These are phyloP conservation scores for Oreochromis niloticus DNA, from an alignment of 2,113 vertebrate genomes.

Conservation along the genomic window DNA sequence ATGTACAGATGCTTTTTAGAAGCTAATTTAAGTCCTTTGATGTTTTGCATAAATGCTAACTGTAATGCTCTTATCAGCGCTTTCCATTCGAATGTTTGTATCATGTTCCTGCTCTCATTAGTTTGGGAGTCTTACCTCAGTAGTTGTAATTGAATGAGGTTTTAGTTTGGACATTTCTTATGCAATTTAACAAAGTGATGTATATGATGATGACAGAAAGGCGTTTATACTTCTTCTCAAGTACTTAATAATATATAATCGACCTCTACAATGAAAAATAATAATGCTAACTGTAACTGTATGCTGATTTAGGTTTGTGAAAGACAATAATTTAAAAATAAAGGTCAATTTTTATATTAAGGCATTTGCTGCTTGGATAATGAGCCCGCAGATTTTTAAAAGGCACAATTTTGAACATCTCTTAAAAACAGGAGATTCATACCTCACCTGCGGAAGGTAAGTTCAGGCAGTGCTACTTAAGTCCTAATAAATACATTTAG, in stretches of 20 bases:
- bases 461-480: neutral
- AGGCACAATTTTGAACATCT: neutral
- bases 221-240: slow-evolving; percentile 59
- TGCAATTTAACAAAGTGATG: slow-evolving; percentile 52
- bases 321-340: slow-evolving; percentile 73
- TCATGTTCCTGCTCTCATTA: slow-evolving; percentile 51
- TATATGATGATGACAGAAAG: slow-evolving; percentile 56
- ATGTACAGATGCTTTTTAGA: slow-evolving; percentile 69
- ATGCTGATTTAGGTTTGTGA: slow-evolving; percentile 75
- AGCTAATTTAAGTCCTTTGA: slow-evolving; percentile 73
- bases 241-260: slow-evolving; percentile 72
- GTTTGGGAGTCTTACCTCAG: slow-evolving; percentile 74
- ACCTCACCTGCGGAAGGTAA: neutral
- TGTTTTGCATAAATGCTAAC: slow-evolving; percentile 65
- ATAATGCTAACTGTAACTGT: slow-evolving; percentile 69
- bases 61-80: slow-evolving; percentile 63
- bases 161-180: slow-evolving; percentile 60
- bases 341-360: slow-evolving; percentile 56
- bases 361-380: slow-evolving; percentile 16
- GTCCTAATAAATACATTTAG: neutral
- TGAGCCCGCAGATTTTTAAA: neutral
- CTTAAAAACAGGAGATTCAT: neutral
- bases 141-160: slow-evolving; percentile 66
- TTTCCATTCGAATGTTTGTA: slow-evolving; percentile 58
- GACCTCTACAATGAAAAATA: slow-evolving; percentile 65